Evolutionary conservation across 2,113 vertebrate species (phyloP).

Genomic region (Pseudopipra pipra): DNA sequence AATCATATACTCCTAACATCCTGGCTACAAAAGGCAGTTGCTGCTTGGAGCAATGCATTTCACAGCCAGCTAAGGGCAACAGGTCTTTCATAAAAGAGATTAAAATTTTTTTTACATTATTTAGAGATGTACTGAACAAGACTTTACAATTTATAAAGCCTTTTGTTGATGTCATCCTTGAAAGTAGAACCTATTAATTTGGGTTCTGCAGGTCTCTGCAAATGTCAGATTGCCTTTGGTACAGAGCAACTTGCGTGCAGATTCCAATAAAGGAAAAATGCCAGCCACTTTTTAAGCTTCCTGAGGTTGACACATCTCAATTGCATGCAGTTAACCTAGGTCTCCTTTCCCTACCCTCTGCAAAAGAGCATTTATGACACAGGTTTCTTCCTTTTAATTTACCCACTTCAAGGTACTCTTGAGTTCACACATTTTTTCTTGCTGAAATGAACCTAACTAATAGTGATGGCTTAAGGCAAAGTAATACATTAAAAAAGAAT

Average conservation of each 20-base stretch:
- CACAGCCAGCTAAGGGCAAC: background rate
- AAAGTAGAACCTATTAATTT: background rate
- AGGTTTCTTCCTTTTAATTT: background rate
- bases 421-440: background rate
- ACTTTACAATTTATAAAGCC: background rate
- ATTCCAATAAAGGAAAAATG: background rate
- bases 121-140: background rate
- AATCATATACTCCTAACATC: background rate
- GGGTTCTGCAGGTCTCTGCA: background rate
- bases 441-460: background rate
- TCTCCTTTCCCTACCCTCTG: background rate
- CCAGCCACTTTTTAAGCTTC: background rate
- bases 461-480: background rate
- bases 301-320: background rate
- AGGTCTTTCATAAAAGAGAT: background rate
- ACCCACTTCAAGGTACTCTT: background rate
- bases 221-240: conserved; percentile 23
- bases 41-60: background rate
- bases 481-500: background rate
- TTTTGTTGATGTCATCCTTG: background rate
- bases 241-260: background rate
- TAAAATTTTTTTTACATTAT: background rate
- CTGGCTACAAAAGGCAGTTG: background rate
- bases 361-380: background rate
- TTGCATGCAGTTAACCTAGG: background rate